Conservation (phyloP, 2,797 vertebrate genomes). For the Hoplostethus mediterraneus region DNA sequence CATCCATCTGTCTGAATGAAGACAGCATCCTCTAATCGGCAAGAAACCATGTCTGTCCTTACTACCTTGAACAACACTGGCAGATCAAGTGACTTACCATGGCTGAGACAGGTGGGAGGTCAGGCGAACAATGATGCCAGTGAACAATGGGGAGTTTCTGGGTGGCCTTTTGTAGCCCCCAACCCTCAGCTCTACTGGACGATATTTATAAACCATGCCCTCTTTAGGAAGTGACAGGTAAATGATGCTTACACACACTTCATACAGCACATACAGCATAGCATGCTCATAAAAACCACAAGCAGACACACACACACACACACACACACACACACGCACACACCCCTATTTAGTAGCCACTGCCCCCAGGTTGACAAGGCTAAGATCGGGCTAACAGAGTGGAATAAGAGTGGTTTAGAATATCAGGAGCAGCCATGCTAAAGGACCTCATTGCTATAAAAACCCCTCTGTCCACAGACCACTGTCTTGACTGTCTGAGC, state of each 20-base stretch:
- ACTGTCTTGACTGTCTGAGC: conserved; percentile 20
- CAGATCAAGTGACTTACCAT: conserved; percentile 90
- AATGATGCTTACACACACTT: conserved; percentile 72
- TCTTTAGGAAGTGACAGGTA: conserved; percentile 97
- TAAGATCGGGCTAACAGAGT: conserved; percentile 57
- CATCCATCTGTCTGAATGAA: not conserved
- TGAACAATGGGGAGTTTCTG: conserved; percentile 72
- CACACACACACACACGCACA: conserved; percentile 33
- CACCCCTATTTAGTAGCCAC: conserved; percentile 45
- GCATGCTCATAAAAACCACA: conserved; percentile 5
- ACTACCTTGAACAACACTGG: conserved; percentile 12
- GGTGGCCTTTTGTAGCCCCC: conserved; percentile 88
- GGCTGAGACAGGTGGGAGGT: conserved; percentile 73
- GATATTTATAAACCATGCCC: conserved; percentile 99
- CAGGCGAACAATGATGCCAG: conserved; percentile 62
- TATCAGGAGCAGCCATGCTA: conserved; percentile 72
- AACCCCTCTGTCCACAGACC: not conserved
- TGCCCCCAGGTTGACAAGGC: conserved; percentile 60
- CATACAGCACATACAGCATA: conserved; percentile 68
- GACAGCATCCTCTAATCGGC: conserved; percentile 26
- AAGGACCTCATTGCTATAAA: conserved; percentile 78
- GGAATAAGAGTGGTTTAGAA: conserved; percentile 84
- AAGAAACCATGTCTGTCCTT: conserved; percentile 7
- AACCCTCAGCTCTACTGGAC: conserved; percentile 59
- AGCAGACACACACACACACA: conserved; percentile 32